phyloP scores from a whole-genome alignment of 1,140 invertebrate species.

The Catajapyx aquilonaris region DNA sequence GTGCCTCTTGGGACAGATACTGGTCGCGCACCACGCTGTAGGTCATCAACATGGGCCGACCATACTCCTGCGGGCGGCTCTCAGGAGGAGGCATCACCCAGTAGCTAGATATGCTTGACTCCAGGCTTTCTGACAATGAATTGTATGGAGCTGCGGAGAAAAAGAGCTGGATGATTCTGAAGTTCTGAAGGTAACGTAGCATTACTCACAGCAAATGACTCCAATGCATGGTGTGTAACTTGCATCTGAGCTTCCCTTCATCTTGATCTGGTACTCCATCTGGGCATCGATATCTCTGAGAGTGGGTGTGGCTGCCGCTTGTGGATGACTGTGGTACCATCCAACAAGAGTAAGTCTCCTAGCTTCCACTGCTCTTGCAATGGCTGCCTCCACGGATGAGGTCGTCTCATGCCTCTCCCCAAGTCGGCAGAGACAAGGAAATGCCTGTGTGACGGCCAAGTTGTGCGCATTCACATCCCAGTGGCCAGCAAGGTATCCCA shows the following conservation, averaged over 20 bases:
- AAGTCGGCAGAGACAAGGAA: conserved; percentile 65
- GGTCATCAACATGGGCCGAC: conserved; percentile 68
- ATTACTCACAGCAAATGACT: conserved; percentile 63
- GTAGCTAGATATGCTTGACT: conserved; percentile 64
- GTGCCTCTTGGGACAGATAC: conserved; percentile 54
- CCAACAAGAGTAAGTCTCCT: conserved; percentile 63
- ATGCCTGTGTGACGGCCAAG: conserved; percentile 66
- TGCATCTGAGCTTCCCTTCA: conserved; percentile 73
- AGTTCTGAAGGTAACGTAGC: conserved; percentile 3
- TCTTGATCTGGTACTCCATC: conserved; percentile 81
- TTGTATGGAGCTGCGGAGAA: conserved; percentile 60
- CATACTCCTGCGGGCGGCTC: conserved; percentile 72
- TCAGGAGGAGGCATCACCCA: conserved; percentile 90
- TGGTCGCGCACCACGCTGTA: conserved; percentile 65
- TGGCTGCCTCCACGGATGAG: conserved; percentile 52
- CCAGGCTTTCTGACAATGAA: conserved; percentile 46
- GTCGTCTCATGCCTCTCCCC: conserved; percentile 49
- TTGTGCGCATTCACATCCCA: conserved; percentile 88
- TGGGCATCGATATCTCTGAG: conserved; percentile 77
- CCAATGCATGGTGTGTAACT: conserved; percentile 82
- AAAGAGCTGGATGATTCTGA: conserved; percentile 1
- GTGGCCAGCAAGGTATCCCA: conserved; percentile 78
- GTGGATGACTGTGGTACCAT: conserved; percentile 94
- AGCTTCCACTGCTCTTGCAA: conserved; percentile 58
- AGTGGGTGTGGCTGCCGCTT: conserved; percentile 66